These are phyloP conservation scores for Aphelenchoides besseyi DNA, from an alignment of 1,140 invertebrate species.

Conservation along the genomic window DNA sequence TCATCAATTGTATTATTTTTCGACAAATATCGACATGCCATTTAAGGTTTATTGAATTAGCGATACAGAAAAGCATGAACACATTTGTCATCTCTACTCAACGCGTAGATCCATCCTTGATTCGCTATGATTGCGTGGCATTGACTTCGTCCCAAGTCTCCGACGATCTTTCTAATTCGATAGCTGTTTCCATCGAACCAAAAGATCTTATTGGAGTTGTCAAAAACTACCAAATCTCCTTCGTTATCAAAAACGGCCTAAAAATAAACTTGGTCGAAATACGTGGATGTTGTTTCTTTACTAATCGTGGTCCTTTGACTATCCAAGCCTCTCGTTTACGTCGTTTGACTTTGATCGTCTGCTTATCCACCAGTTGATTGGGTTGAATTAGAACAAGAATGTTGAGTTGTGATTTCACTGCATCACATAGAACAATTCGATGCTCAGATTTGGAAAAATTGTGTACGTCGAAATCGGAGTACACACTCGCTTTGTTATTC, in stretches of 20 bases:
- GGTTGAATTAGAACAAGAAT: conserved; percentile 27
- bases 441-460: conserved; percentile 17
- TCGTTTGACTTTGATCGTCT: conserved; percentile 42
- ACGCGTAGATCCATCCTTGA: conserved; percentile 80
- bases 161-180: conserved; percentile 40
- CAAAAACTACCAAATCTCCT: conserved; percentile 34
- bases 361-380: conserved; percentile 31
- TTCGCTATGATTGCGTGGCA: conserved; percentile 63
- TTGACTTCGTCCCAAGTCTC: conserved; percentile 41
- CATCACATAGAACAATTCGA: conserved; percentile 40
- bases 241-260: not conserved
- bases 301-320: conserved; percentile 38
- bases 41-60: too few relatives aligned
- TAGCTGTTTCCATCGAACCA: conserved; percentile 44
- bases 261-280: not conserved
- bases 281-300: not conserved
- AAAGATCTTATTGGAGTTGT: conserved; percentile 44
- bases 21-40: too few relatives aligned
- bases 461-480: conserved; percentile 37
- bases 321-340: conserved; percentile 46
- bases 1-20: too few relatives aligned
- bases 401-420: conserved; percentile 31
- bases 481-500: conserved; percentile 14
- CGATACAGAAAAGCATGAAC: too few relatives aligned
- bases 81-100: too few relatives aligned